Evolutionary conservation across 2,797 vertebrate genomes (phyloP), one percentile per base, ranked within the genome.

Genomic region (Microcaecilia unicolor): DNA sequence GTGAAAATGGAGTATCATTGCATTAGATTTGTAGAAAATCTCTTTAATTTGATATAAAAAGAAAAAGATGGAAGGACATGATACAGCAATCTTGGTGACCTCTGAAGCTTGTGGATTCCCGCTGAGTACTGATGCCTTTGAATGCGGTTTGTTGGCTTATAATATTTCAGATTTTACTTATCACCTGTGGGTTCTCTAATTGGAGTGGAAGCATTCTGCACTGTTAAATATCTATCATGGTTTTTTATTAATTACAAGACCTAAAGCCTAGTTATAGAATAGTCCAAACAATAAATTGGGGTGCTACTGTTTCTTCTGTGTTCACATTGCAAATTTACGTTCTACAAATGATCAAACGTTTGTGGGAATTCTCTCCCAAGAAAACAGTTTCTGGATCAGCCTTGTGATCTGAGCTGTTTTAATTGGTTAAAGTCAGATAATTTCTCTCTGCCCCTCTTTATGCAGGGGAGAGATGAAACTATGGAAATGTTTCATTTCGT

Each of bases 341-440:
- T 56, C 29, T 46, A 56, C 31, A 67, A 67, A 70, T 60, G 49
- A 71, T 74, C 58, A 80, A 65, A 69, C 17, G 2, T 54, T 42
- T 35, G 61, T 55, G 44, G 31, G 51, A 40, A 41, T 25, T n/a
- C n/a, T n/a, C n/a, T n/a, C n/a, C 28, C 40, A 51, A 10, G 15
- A 29, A 55, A 52, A 54, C 67, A 54, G 38, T 58, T 76, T 82
- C 58, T 73, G 76, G 73, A 74, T 75, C 20, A 26, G 64, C 69
- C 76, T 86, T 80, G 76, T 90, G 87, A 86, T 72, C 67, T 69
- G 61, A 64, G 80, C 83, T 13, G 71, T 70, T 33, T 62, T 72
- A 65, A 72, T 81, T 84, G 88, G 83, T 92, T 88, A 90, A 83
- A 79, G 83, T 77, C 68, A 75, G 77, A 66, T 67, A 67, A 65